These are phyloP conservation scores for Harpalus rufipes DNA, from an alignment of 2,888 invertebrate genomes.

Conservation along the genomic window DNA sequence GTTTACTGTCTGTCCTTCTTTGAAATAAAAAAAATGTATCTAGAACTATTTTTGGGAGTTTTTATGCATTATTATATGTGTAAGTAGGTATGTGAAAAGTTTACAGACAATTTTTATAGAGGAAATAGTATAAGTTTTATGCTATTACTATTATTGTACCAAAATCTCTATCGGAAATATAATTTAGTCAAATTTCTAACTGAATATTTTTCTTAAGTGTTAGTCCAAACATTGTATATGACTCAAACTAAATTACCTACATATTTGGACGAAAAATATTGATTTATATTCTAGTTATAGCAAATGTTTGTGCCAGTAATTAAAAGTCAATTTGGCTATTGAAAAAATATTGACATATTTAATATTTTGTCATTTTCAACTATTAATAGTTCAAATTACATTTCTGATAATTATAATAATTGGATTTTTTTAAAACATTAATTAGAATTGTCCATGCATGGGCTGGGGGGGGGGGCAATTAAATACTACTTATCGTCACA, in stretches of 20 bases:
- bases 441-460: too few species aligned
- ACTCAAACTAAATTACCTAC: neutral
- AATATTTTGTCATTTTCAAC: neutral
- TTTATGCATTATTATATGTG: too few species aligned
- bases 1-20: too few species aligned
- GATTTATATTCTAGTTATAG: constrained; percentile 13
- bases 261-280: constrained; percentile 27
- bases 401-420: neutral
- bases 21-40: too few species aligned
- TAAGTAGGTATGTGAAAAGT: too few species aligned
- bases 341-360: constrained; percentile 40
- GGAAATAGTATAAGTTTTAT: too few species aligned
- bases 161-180: neutral
- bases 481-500: too few species aligned
- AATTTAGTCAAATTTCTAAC: neutral
- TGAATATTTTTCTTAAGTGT: neutral
- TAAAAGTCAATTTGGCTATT: constrained; percentile 33
- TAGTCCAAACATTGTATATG: neutral
- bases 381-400: neutral
- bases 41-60: too few species aligned
- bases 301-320: constrained; percentile 14
- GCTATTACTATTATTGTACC: neutral
- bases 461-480: too few species aligned
- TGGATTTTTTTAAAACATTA: too few species aligned
- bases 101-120: too few species aligned